Evolutionary conservation across 2,888 invertebrate species (phyloP).

Genomic region (Subacronicta megacephala): DNA sequence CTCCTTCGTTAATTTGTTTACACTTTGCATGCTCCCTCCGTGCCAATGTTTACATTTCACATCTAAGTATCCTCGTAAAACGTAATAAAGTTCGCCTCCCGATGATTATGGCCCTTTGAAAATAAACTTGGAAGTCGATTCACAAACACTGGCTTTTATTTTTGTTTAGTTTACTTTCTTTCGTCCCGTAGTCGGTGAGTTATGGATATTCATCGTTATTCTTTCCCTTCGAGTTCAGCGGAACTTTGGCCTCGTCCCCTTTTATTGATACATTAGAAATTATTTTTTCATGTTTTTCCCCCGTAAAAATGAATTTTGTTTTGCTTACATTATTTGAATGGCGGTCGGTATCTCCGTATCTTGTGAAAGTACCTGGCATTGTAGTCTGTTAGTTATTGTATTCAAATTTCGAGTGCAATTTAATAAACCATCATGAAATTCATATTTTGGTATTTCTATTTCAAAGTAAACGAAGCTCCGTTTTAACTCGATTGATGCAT

Average conservation of each 20-base stretch:
- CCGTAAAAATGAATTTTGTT: constrained; percentile 56
- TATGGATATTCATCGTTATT: constrained; percentile 81
- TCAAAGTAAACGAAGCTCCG: not conserved
- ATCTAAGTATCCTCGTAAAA: constrained; percentile 72
- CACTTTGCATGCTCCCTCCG: constrained; percentile 74
- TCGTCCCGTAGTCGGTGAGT: constrained; percentile 62
- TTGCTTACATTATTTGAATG: constrained; percentile 59
- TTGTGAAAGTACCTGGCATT: constrained; percentile 30
- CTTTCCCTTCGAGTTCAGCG: constrained; percentile 64
- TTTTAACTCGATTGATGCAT: not conserved
- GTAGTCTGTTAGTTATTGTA: constrained; percentile 9
- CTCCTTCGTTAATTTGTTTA: constrained; percentile 82
- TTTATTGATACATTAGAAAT: constrained; percentile 72
- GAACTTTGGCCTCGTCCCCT: constrained; percentile 66
- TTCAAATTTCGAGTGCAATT: constrained; percentile 6
- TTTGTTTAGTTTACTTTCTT: constrained; percentile 80
- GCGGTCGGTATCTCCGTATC: constrained; percentile 18
- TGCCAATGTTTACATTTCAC: constrained; percentile 76
- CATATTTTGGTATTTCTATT: not conserved
- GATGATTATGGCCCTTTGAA: constrained; percentile 84
- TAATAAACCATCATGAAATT: no score
- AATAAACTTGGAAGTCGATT: constrained; percentile 81
- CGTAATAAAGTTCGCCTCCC: constrained; percentile 81
- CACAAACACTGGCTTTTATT: constrained; percentile 77
- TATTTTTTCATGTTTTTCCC: constrained; percentile 61